Base-by-base conservation (phyloP, 1,140 invertebrate species). In the Hyles euphorbiae region DNA sequence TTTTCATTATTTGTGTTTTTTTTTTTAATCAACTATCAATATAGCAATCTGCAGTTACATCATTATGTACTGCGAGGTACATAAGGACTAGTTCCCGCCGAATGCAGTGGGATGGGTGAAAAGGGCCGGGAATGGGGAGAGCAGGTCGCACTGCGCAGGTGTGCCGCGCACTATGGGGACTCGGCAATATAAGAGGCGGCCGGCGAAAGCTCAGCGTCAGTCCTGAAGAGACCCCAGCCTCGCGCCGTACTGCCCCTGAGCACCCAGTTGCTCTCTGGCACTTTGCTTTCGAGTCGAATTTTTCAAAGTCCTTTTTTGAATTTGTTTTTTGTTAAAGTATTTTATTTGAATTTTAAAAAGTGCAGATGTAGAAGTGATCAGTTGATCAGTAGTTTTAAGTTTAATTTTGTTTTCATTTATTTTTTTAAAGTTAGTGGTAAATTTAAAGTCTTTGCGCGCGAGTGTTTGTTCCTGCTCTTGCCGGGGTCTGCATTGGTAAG, bases 61-160 rank as follows among this genome's bases (percentile, higher is more conserved):
- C 22, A 22, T 22, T 22, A 22, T 22, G 22, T 22, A 22, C 22
- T 22, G 22, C 22, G 22, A 22, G 22, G 22, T 22, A 22, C 22
- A 22, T 22, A 48, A 48, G 47, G 36, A 40, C 4, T 8, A 40
- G 36, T 40, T 40, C 36, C 36, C 36, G 36, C 36, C 36, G 36
- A 40, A 40, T 22, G 5, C 5, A n/a, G 11, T 48, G 22, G 47
- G 47, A 12, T 48, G n/a, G 6, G 47, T 34, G 10, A 11, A 54
- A 32, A 46, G 47, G 34, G 43, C 43, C 33, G 11, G 47, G 22
- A 34, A 40, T 22, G 52, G 47, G 56, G 47, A 46, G 50, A 50
- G 11, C 4, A 53, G 53, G 53, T 32, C 12, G 12, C 22, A 54
- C 9, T 63, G 68, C 68, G 68, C 68, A 71, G 51, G 63, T 62